Conservation (phyloP, 1,140 invertebrate genomes). For the Schlechtendalia chinensis region DNA sequence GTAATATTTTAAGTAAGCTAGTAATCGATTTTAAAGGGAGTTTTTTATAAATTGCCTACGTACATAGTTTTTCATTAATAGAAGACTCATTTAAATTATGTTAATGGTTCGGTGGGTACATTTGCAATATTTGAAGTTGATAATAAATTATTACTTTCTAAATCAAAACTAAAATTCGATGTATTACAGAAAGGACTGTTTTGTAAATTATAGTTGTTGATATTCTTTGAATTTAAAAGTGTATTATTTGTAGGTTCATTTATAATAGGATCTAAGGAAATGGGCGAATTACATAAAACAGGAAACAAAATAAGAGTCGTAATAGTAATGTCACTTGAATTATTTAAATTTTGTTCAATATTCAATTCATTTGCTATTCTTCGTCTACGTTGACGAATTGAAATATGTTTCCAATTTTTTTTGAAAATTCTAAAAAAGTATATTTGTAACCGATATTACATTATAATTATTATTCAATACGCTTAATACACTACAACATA, state of each 20-base stretch:
- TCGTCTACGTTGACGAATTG: neutral
- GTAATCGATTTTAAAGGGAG: neutral
- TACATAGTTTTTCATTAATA: neutral
- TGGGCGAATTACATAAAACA: neutral
- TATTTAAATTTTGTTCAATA: neutral
- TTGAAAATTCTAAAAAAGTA: neutral
- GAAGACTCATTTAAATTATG: neutral
- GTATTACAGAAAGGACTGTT: neutral
- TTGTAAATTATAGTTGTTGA: neutral
- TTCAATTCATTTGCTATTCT: neutral
- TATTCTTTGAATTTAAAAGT: neutral
- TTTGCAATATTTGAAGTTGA: too few relatives aligned
- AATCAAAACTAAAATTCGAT: too few relatives aligned
- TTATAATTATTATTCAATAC: too few relatives aligned
- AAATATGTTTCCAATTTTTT: neutral
- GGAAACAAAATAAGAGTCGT: too few relatives aligned
- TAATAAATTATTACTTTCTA: too few relatives aligned
- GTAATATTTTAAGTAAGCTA: slow-evolving; percentile 6
- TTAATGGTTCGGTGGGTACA: neutral
- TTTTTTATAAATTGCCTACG: neutral
- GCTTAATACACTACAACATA: too few relatives aligned
- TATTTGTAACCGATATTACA: too few relatives aligned
- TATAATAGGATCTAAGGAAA: neutral
- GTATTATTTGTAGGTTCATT: neutral
- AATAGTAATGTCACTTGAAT: neutral